A percentile compares a stretch with the other conserved stretches of the same genome.
Evolutionary conservation across 1,140 invertebrate genomes (phyloP).

Genomic region (Cherax quadricarinatus): DNA sequence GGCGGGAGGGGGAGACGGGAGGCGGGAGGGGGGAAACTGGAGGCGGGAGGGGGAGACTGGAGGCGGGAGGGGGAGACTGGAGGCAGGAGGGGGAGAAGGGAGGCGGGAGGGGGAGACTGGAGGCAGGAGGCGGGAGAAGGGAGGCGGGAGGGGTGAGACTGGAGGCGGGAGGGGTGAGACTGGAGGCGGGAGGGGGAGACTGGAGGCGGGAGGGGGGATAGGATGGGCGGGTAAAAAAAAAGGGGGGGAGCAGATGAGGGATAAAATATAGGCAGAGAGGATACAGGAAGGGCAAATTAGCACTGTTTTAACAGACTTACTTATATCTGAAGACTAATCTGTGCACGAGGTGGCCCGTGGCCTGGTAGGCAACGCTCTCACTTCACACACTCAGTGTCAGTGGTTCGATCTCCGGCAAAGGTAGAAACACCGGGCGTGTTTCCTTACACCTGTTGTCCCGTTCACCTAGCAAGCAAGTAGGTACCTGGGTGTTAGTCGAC

Average conservation of each 20-base stretch:
- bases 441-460: too few species aligned
- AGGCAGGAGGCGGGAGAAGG: too few species aligned
- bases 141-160: too few species aligned
- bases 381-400: too few species aligned
- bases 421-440: not conserved
- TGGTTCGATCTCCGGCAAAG: not conserved
- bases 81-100: too few species aligned
- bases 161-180: too few species aligned
- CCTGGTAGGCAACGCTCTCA: too few species aligned
- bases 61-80: not conserved
- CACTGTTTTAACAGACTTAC: not conserved
- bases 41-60: not conserved
- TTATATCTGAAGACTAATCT: not conserved
- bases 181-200: not conserved
- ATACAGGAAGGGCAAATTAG: not conserved
- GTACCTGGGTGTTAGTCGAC: too few species aligned
- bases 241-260: not conserved
- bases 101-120: too few species aligned
- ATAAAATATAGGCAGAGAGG: not conserved
- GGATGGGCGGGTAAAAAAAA: not conserved
- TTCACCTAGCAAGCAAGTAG: too few species aligned
- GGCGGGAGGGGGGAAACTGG: not conserved
- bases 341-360: not conserved
- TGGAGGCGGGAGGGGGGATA: not conserved
- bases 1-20: too few species aligned